Conservation (phyloP, 1,140 invertebrate species). For the Lineus longissimus region DNA sequence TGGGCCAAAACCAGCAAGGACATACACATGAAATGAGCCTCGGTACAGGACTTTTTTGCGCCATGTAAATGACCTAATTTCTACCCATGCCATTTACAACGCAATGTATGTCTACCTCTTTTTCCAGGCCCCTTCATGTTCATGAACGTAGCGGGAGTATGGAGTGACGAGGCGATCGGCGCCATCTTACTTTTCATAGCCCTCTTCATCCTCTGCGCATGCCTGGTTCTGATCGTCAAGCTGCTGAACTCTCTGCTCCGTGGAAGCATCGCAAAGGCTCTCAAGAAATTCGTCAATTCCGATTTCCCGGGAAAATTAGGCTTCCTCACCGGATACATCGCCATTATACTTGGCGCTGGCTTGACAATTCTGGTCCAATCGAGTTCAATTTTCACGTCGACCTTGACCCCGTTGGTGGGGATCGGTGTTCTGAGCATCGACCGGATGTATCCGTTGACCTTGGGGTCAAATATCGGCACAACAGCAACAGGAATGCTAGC, state of each 20-base stretch:
- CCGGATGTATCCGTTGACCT: constrained; percentile 61
- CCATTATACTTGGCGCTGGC: constrained; percentile 60
- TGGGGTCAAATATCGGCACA: constrained; percentile 65
- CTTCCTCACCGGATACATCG: constrained; percentile 59
- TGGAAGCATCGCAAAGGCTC: constrained; percentile 55
- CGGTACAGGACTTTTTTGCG: no score
- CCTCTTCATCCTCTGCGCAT: constrained; percentile 57
- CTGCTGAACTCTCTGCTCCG: constrained; percentile 56
- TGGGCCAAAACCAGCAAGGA: no score
- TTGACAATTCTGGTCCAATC: constrained; percentile 65
- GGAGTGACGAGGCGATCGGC: constrained; percentile 55
- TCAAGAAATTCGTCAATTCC: constrained; percentile 59
- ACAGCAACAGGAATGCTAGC: constrained; percentile 61
- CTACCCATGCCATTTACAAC: no score
- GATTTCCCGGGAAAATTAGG: constrained; percentile 55
- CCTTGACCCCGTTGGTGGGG: constrained; percentile 64
- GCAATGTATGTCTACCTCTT: no score
- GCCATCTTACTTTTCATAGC: constrained; percentile 56
- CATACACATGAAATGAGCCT: no score
- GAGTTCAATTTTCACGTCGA: constrained; percentile 64
- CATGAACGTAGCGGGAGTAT: no score
- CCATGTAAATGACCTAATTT: no score
- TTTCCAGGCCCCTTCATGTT: no score
- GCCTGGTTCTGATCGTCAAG: constrained; percentile 62
- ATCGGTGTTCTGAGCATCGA: constrained; percentile 61